Evolutionary conservation across 1,140 invertebrate genomes (phyloP).

Genomic region (Eueides isabella): DNA sequence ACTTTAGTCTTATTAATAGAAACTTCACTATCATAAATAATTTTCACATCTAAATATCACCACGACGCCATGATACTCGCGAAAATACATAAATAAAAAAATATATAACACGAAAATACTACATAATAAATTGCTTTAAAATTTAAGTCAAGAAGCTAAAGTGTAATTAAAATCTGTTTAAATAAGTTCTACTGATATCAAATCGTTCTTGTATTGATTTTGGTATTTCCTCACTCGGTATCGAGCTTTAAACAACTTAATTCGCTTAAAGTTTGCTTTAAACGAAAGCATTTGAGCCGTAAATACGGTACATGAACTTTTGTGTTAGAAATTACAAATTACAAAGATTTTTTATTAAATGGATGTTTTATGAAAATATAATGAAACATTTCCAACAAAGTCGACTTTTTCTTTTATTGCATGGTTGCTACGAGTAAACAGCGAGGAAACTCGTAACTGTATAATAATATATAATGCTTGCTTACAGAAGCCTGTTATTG

Average conservation of each 20-base stretch:
- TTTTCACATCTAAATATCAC: background rate
- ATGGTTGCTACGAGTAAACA: constrained; percentile 31
- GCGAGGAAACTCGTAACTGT: constrained; percentile 36
- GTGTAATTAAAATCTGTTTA: background rate
- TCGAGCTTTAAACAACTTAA: background rate
- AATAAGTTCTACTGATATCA: background rate
- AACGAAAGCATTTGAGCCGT: too few species aligned
- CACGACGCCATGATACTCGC: background rate
- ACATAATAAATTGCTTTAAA: too few species aligned
- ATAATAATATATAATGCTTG: constrained; percentile 43
- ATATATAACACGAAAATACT: too few species aligned
- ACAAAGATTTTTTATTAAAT: background rate
- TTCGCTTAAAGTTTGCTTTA: background rate
- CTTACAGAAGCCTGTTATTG: constrained; percentile 50
- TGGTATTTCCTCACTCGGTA: background rate
- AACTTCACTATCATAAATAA: too few species aligned
- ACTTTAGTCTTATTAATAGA: background rate
- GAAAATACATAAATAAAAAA: too few species aligned
- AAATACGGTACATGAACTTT: too few species aligned
- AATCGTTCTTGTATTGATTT: background rate
- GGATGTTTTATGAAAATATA: constrained; percentile 21
- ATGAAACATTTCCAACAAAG: constrained; percentile 33
- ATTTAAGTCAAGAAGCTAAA: background rate
- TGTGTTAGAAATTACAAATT: background rate
- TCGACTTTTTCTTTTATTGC: constrained; percentile 21